A percentile compares a stretch with the other conserved stretches of the same genome.
phyloP scores from a whole-genome alignment of 2,888 invertebrate species.

The Girardia tigrina region DNA sequence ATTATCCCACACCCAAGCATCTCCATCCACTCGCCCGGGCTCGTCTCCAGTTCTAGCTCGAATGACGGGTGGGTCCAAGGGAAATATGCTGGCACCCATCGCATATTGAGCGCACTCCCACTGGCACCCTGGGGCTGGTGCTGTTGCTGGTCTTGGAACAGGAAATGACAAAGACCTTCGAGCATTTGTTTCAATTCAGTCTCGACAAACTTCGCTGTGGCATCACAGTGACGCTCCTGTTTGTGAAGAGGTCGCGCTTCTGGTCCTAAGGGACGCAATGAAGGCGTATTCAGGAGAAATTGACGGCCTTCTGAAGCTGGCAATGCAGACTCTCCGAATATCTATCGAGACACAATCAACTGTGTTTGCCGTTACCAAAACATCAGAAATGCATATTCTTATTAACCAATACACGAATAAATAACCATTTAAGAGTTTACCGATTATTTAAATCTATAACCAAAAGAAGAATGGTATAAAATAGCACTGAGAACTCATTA shows the following conservation, averaged over 20 bases:
- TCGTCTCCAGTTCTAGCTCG: constrained; percentile 71
- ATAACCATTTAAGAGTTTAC: too few relatives aligned
- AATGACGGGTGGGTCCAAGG: constrained; percentile 98
- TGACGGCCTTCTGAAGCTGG: too few relatives aligned
- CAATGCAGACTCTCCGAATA: too few relatives aligned
- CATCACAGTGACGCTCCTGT: constrained; percentile 71
- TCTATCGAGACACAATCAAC: too few relatives aligned
- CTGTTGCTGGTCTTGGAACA: constrained; percentile 52
- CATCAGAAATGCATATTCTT: too few relatives aligned
- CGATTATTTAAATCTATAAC: too few relatives aligned
- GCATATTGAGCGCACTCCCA: constrained; percentile 51
- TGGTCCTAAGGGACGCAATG: too few relatives aligned
- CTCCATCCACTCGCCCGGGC: constrained; percentile 64
- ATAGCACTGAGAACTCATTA: too few relatives aligned
- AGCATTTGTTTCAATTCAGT: constrained; percentile 67
- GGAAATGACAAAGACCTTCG: constrained; percentile 59
- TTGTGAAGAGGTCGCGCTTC: constrained; percentile 54
- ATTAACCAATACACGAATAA: too few relatives aligned
- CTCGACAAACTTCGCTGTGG: constrained; percentile 72
- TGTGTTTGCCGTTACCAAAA: too few relatives aligned
- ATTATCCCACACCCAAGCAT: constrained; percentile 88
- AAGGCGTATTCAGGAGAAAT: too few relatives aligned
- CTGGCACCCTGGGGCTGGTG: constrained; percentile 10
- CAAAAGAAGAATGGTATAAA: too few relatives aligned
- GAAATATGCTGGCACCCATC: constrained; percentile 81